These are phyloP conservation scores for Monochamus saltuarius DNA, from an alignment of 1,140 invertebrate species.

Conservation along the genomic window DNA sequence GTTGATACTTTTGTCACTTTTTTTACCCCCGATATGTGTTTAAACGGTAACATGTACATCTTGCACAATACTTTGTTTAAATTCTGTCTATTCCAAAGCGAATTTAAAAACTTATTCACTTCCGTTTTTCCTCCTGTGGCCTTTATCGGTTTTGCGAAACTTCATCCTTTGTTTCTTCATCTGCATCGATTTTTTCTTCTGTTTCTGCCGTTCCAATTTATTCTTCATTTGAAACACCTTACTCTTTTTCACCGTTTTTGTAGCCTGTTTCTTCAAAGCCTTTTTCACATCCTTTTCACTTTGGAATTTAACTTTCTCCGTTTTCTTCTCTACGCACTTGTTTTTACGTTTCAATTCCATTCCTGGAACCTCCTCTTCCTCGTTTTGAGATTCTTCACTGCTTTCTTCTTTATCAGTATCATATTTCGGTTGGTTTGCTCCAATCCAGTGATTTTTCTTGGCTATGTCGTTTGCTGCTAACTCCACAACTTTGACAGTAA, in stretches of 20 bases:
- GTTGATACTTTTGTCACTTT: too few species aligned
- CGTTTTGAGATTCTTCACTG: constrained; percentile 46
- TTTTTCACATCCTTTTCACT: constrained; percentile 66
- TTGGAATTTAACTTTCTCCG: constrained; percentile 50
- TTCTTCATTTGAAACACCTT: constrained; percentile 73
- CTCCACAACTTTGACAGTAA: constrained; percentile 73
- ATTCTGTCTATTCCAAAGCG: too few species aligned
- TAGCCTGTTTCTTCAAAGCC: constrained; percentile 65
- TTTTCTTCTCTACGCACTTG: constrained; percentile 30
- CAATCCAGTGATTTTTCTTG: constrained; percentile 67
- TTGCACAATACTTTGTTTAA: too few species aligned
- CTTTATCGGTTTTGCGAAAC: constrained; percentile 18
- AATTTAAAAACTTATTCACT: too few species aligned
- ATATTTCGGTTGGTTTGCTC: constrained; percentile 62
- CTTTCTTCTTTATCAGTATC: constrained; percentile 53
- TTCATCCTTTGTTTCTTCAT: constrained; percentile 35
- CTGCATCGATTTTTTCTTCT: constrained; percentile 59
- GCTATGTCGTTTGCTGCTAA: constrained; percentile 65
- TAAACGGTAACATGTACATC: too few species aligned
- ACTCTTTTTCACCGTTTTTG: constrained; percentile 69
- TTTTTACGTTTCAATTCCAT: constrained; percentile 57
- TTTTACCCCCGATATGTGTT: too few species aligned
- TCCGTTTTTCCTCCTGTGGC: neutral
- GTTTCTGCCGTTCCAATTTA: constrained; percentile 63
- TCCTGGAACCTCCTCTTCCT: constrained; percentile 56